These are phyloP conservation scores for Epizoanthus ramosus DNA, from an alignment of 92 coral and sea anemone genomes.

Conservation along the genomic window DNA sequence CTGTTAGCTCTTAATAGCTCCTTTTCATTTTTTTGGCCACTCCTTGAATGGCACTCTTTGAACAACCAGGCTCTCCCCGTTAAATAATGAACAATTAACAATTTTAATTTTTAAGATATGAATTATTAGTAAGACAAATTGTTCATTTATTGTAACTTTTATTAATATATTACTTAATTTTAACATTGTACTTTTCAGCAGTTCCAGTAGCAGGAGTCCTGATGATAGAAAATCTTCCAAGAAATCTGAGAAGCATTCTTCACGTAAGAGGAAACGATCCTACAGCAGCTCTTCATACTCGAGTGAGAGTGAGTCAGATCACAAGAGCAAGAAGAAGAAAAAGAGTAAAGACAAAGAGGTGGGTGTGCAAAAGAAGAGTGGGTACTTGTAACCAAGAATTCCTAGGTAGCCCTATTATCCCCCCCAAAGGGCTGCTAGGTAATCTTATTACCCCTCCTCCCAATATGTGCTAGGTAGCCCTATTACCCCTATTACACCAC, in stretches of 20 bases:
- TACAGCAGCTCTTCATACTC: conserved; percentile 53
- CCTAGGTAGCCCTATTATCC: no score
- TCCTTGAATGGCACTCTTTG: no score
- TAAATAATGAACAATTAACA: no score
- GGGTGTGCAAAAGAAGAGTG: not conserved
- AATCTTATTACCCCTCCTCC: no score
- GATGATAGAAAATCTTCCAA: conserved; percentile 50
- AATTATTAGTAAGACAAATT: not conserved
- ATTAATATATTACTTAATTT: not conserved
- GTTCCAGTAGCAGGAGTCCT: conserved; percentile 48
- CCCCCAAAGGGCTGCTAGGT: no score
- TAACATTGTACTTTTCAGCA: not conserved
- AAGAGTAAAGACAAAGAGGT: conserved; percentile 52
- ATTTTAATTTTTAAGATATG: no score
- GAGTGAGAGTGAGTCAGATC: conserved; percentile 62
- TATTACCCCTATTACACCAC: no score
- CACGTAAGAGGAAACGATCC: conserved; percentile 41
- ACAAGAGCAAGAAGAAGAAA: conserved; percentile 58
- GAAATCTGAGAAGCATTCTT: conserved; percentile 29
- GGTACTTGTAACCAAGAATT: no score
- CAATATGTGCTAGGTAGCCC: no score
- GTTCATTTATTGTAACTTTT: not conserved
- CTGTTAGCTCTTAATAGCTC: no score
- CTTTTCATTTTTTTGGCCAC: no score
- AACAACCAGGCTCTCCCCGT: no score